Conservation (phyloP, 2,888 invertebrate species). For the Brachycybe producta region DNA sequence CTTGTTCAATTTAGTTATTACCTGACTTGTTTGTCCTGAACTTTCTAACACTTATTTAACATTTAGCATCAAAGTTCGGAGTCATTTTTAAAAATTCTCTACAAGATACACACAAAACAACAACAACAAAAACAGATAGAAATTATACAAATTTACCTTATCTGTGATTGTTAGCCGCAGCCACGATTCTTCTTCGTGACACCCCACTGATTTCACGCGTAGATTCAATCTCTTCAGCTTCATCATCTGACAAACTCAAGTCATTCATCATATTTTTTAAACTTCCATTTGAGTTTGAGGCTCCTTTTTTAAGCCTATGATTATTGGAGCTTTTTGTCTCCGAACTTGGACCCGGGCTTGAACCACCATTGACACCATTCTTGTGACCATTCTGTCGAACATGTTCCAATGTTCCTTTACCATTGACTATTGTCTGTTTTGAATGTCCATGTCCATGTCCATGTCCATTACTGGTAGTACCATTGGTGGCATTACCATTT, state of each 20-base stretch:
- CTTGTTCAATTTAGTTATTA: no score
- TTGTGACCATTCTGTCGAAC: conserved; percentile 63
- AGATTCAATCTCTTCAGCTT: conserved; percentile 44
- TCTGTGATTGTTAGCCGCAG: not conserved
- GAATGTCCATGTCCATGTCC: not conserved
- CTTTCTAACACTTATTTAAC: no score
- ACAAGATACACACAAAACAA: no score
- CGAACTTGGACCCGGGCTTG: not conserved
- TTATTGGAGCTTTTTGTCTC: not conserved
- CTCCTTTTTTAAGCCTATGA: no score
- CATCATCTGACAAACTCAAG: conserved; percentile 64
- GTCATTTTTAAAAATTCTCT: no score
- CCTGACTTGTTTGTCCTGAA: no score
- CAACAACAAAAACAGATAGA: no score
- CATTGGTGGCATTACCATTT: not conserved
- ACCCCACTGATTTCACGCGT: not conserved
- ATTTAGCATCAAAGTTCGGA: no score
- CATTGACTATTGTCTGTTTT: not conserved
- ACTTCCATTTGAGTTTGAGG: conserved; percentile 38
- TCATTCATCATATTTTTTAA: conserved; percentile 89
- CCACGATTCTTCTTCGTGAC: not conserved
- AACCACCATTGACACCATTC: conserved; percentile 30
- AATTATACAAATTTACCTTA: no score
- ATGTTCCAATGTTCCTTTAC: not conserved
- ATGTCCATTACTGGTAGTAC: not conserved